Base-by-base conservation (phyloP, 2,888 invertebrate species). In the Dolichomitus sp. region DNA sequence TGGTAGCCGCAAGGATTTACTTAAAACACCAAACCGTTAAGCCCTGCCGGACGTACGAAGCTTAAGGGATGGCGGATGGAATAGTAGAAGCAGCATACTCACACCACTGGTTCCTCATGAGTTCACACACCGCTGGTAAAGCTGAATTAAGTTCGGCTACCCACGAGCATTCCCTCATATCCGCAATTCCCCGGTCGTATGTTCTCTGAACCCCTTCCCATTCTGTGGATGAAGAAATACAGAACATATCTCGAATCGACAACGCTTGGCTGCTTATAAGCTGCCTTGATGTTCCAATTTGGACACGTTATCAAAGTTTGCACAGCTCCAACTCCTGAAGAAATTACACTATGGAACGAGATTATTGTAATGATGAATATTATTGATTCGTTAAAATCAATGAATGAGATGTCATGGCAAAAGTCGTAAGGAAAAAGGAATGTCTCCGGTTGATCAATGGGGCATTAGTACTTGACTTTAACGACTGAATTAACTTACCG, bases 1-100 rank as follows among this genome's bases (percentile, higher is more conserved):
- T 19, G 48, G 78, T 48, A 65, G 69, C 59, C 45, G 19, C 68
- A 82, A 81, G 87, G 88, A 90, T 91, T 91, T 88, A 78, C 82
- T 85, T 87, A 83, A 87, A 86, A 86, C 84, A 80, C 84, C 83
- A 84, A 83, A 85, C 80, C 78, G 84, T 86, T 87, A 88, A 89
- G 83, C 88, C 80, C 77, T 80, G 63, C 87, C 68, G 86, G 86
- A 87, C 86, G 83, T 86, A 85, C 83, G 81, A 81, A 85, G 89
- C 89, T 90, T 88, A 83, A 85, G 78, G 79, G 82, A 77, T 74
- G 77, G 69, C 65, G 65, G 48, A 40, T 65, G 50, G 57, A 57
- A 75, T 50, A 42, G 57, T 30, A 23, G 40, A 59, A 50, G 45
- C 79, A 42, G 73, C 81, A 81, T 42, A 37, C 63, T 12, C 50